Conservation (phyloP, 2,888 invertebrate species). For the Altica lythri region DNA sequence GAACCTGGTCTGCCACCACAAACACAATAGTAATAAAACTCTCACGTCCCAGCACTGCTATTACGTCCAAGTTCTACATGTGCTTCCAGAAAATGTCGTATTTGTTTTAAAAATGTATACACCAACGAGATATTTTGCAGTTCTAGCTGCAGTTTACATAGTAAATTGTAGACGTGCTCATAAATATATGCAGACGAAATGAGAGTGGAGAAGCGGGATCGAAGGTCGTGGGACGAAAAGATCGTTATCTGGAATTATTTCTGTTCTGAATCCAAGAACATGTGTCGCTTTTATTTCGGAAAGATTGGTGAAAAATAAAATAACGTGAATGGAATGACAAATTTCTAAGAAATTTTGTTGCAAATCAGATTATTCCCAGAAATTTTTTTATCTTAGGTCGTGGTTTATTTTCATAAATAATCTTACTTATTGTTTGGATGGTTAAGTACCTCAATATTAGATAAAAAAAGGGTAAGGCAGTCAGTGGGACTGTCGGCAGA, state of each 20-base stretch:
- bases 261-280: constrained; percentile 17
- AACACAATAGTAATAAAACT: constrained; percentile 51
- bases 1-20: constrained; percentile 39
- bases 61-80: constrained; percentile 46
- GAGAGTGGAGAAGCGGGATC: constrained; percentile 21
- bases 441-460: too few species aligned
- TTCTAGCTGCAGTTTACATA: constrained; percentile 32
- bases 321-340: too few species aligned
- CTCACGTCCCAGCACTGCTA: constrained; percentile 47
- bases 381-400: too few species aligned
- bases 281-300: constrained; percentile 16
- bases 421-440: too few species aligned
- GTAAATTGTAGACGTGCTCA: constrained; percentile 28
- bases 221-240: constrained; percentile 18
- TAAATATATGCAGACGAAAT: constrained; percentile 26
- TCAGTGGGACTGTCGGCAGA: too few species aligned
- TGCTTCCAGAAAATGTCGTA: constrained; percentile 47
- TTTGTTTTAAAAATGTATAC: constrained; percentile 50
- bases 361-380: too few species aligned
- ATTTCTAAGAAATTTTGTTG: too few species aligned
- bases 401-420: too few species aligned
- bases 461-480: too few species aligned
- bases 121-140: constrained; percentile 35
- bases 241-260: constrained; percentile 25
- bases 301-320: background rate